phyloP scores from a whole-genome alignment of 2,113 vertebrate species.

The Cynopterus brachyotis region DNA sequence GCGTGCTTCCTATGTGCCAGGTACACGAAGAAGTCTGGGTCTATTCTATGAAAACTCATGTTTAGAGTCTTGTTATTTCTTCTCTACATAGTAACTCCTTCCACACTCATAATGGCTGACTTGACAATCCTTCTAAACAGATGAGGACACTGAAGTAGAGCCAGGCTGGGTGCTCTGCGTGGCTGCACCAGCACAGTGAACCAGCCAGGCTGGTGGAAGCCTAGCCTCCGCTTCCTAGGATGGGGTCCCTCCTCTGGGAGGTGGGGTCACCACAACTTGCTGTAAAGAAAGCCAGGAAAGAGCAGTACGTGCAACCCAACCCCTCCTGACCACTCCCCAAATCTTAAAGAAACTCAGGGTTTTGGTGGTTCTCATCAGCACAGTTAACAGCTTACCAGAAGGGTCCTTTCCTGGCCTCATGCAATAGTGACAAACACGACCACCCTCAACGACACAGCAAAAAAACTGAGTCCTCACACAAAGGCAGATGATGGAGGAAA shows the following conservation, averaged over 20 bases:
- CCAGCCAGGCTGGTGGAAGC: accelerated
- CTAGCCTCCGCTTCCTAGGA: accelerated
- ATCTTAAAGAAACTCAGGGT: not conserved
- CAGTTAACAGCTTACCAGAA: not conserved
- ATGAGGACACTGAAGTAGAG: not conserved
- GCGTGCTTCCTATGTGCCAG: not conserved
- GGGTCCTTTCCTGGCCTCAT: not conserved
- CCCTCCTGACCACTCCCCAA: accelerated
- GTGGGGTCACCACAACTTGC: accelerated
- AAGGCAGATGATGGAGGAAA: not conserved
- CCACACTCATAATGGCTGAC: no score
- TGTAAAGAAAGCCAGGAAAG: not conserved
- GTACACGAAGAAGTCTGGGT: no score
- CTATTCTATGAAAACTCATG: no score
- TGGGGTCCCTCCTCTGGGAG: accelerated
- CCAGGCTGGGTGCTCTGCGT: not conserved
- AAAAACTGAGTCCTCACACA: not conserved
- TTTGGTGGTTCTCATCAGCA: accelerated
- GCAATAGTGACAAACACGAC: not conserved
- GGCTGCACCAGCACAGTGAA: not conserved
- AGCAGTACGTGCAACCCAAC: accelerated
- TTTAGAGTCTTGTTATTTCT: no score
- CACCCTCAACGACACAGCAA: not conserved
- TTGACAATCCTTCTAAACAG: not conserved
- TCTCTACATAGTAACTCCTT: not conserved